Evolutionary conservation across 30 jellyfish, hydroid and myxozoan species (phyloP).

Genomic region (Mastigias papua): DNA sequence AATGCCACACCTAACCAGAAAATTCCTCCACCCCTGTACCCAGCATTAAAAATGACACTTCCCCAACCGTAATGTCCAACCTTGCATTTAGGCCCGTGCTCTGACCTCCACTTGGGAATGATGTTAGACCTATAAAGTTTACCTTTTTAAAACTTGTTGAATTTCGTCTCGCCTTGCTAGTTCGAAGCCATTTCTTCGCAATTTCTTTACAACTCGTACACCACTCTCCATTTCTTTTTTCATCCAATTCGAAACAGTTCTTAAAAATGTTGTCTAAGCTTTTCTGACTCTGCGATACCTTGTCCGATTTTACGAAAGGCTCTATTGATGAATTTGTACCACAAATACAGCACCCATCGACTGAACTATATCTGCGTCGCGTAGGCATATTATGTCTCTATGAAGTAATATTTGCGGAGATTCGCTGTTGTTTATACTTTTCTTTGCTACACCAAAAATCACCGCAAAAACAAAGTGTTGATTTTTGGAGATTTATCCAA

Average conservation of each 20-base stretch:
- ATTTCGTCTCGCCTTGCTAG: conserved; percentile 8
- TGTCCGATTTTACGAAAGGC: not conserved
- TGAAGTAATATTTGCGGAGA: too few species aligned
- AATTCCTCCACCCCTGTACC: too few species aligned
- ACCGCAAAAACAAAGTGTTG: not conserved
- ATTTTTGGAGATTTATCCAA: not conserved
- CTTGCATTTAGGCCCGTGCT: not conserved
- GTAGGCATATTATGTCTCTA: conserved; percentile 33
- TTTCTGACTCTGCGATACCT: conserved; percentile 11
- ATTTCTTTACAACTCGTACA: conserved; percentile 42
- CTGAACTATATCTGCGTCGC: conserved; percentile 48
- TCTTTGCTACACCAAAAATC: not conserved
- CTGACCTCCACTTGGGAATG: not conserved
- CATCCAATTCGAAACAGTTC: conserved; percentile 40
- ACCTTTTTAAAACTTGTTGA: conserved; percentile 24
- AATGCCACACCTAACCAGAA: too few species aligned
- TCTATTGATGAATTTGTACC: conserved; percentile 33
- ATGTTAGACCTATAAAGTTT: not conserved
- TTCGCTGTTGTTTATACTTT: too few species aligned
- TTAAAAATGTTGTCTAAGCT: not conserved
- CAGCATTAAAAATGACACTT: too few species aligned
- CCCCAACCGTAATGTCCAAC: not conserved
- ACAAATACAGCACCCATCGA: conserved; percentile 67
- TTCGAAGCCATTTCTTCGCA: conserved; percentile 43
- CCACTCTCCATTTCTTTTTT: conserved; percentile 48